A percentile compares a stretch with the other conserved stretches of the same genome.
Evolutionary conservation across 30 jellyfish, hydroid and myxozoan species (phyloP).

Genomic region (Pseudorhiza aurosa): DNA sequence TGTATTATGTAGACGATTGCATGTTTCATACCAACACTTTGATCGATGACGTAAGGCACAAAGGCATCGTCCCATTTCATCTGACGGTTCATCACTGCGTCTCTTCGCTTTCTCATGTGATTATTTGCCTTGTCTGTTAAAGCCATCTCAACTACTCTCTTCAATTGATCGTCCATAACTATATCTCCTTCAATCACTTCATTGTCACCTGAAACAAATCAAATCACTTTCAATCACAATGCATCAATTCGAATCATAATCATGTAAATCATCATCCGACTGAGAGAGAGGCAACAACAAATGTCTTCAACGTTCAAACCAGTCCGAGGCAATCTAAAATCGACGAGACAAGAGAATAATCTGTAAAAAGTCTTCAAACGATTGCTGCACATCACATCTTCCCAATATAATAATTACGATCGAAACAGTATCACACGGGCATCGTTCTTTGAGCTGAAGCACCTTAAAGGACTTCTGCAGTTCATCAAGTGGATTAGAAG

Average conservation of each 20-base stretch:
- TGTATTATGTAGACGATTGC: neutral
- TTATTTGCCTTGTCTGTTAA: slow-evolving; percentile 2
- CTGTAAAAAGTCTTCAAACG: too few species aligned
- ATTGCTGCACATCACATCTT: too few species aligned
- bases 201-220: neutral
- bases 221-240: neutral
- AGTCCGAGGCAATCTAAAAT: too few species aligned
- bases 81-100: slow-evolving; percentile 35
- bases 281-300: too few species aligned
- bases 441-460: too few species aligned
- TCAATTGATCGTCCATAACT: slow-evolving; percentile 19
- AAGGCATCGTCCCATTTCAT: slow-evolving; percentile 55
- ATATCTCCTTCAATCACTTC: slow-evolving; percentile 65
- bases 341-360: too few species aligned
- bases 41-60: slow-evolving; percentile 53
- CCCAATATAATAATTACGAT: too few species aligned
- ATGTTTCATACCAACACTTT: slow-evolving; percentile 51
- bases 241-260: neutral
- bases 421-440: too few species aligned
- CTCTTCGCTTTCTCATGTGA: slow-evolving; percentile 43
- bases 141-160: slow-evolving; percentile 45
- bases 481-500: neutral
- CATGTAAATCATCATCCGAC: too few species aligned
- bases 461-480: too few species aligned
- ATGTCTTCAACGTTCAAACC: too few species aligned